Conservation (phyloP, 2,888 invertebrate species). For the Epinotia ramella region DNA sequence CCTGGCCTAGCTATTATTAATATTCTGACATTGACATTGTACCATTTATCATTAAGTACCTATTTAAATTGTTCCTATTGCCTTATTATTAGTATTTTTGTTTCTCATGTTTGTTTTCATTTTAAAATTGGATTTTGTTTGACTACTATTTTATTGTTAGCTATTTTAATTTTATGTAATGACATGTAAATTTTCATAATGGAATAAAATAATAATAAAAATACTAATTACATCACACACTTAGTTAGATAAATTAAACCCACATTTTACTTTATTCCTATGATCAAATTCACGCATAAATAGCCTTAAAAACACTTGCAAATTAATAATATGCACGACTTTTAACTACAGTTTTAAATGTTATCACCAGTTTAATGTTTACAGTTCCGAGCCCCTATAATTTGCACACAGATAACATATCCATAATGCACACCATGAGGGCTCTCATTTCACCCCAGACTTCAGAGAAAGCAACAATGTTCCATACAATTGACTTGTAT, state of each 20-base stretch:
- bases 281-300: background rate
- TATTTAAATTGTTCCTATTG: no score
- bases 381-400: constrained; percentile 62
- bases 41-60: no score
- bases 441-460: constrained; percentile 56
- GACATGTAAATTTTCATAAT: no score
- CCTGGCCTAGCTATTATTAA: no score
- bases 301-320: background rate
- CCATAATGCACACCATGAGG: constrained; percentile 65
- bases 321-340: background rate
- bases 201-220: no score
- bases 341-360: background rate
- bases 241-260: background rate
- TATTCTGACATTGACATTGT: no score
- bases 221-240: no score
- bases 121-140: no score
- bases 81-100: no score
- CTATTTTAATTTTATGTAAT: no score
- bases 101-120: no score
- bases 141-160: no score
- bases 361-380: constrained; percentile 24
- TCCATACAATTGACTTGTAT: constrained; percentile 66
- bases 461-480: constrained; percentile 60
- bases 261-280: background rate
- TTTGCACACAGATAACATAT: constrained; percentile 69